phyloP scores from a whole-genome alignment of 2,888 invertebrate species.

The Folsomia candida region DNA sequence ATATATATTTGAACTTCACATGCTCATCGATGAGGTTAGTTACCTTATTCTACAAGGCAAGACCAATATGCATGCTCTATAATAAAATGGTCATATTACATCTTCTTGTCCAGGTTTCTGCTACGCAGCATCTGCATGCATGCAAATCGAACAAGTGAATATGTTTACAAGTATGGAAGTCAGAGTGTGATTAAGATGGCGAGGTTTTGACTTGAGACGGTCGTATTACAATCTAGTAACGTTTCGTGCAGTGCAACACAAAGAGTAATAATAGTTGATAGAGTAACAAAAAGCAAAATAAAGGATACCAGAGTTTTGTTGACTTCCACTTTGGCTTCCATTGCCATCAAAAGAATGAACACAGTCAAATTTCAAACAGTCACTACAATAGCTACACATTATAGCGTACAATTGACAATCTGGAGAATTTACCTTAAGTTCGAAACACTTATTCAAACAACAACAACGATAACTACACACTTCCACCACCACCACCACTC shows the following conservation, averaged over 20 bases:
- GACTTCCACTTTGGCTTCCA: constrained; percentile 46
- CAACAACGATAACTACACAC: neutral
- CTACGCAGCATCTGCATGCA: too few species aligned
- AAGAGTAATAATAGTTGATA: neutral
- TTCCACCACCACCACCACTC: neutral
- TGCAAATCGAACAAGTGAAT: too few species aligned
- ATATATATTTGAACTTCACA: too few species aligned
- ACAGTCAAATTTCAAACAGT: too few species aligned
- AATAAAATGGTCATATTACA: too few species aligned
- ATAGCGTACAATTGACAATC: neutral
- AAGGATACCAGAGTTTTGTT: constrained; percentile 43
- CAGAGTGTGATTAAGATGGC: too few species aligned
- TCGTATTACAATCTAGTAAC: neutral
- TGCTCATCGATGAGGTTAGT: too few species aligned
- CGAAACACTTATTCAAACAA: neutral
- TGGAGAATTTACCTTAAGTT: neutral
- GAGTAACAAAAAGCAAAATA: neutral
- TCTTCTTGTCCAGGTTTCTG: too few species aligned
- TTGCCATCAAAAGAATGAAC: constrained; percentile 46
- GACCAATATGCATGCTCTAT: too few species aligned
- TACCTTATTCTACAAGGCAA: too few species aligned
- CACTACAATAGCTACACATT: constrained; percentile 49
- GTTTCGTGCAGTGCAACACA: neutral
- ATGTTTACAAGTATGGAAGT: too few species aligned
- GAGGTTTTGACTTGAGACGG: neutral